Percentiles rank a stretch among this genome's conserved stretches.
These are phyloP conservation scores for Prietella phreatophila DNA, from an alignment of 2,113 vertebrate species.

Conservation along the genomic window DNA sequence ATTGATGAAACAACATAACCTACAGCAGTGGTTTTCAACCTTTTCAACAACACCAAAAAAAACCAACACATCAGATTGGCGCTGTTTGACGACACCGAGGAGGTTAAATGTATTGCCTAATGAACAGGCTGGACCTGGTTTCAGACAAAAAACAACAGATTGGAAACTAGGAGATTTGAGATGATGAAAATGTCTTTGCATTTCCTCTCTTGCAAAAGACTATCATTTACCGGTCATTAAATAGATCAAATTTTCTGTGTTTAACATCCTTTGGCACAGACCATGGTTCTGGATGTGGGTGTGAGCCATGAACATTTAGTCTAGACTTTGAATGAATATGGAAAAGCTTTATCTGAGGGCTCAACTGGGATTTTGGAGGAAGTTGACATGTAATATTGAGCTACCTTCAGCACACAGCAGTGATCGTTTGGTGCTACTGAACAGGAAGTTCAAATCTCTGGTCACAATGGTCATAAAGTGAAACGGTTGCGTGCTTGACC, in stretches of 20 bases:
- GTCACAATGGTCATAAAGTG: background rate
- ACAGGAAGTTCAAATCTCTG: background rate
- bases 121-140: background rate
- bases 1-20: too few relatives aligned
- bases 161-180: background rate
- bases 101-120: background rate
- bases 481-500: background rate
- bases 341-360: background rate
- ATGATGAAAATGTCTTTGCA: background rate
- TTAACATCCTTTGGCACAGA: constrained; percentile 13
- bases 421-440: background rate
- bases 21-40: too few relatives aligned
- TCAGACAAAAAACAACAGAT: background rate
- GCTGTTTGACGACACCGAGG: background rate
- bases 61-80: background rate
- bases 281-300: background rate
- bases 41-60: too few relatives aligned
- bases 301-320: background rate
- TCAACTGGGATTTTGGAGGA: background rate
- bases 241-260: constrained; percentile 2
- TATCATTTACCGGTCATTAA: constrained; percentile 4
- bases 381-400: background rate
- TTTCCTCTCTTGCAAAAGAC: constrained; percentile 4
- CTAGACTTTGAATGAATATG: background rate
- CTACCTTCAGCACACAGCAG: background rate